Evolutionary conservation across 2,113 vertebrate species (phyloP), one percentile per base, ranked within the genome.

Genomic region (Lophura nycthemera): DNA sequence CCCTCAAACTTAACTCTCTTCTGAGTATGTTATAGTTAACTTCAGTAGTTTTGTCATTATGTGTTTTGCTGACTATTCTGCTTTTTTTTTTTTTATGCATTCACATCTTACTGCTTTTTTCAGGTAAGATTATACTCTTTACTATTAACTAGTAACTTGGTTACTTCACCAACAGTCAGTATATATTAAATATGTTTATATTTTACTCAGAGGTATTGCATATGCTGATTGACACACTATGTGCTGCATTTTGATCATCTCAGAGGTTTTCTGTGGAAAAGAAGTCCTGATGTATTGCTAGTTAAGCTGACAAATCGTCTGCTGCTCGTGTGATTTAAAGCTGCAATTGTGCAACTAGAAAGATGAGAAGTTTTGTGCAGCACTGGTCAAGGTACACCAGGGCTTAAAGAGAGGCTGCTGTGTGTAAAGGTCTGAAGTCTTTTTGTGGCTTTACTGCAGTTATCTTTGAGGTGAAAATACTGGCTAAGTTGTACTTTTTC

Each of bases 11-110:
- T 5, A 2, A 1, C 21, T 20, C 32, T 47, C 27, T 34, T 34
- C 48, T 34, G 43, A 20, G 10, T 4, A 36, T 30, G 24, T 27
- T 42, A 10, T 22, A 45, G 45, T 0, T 8, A 29, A 38, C 38
- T 19, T 50, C 19, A n/a, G 30, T 32, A 13, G 15, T 2, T 34
- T 4, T 18, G 27, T 38, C 63, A 1, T 0, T 12, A 1, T 0
- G 1, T 61, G 11, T 50, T 95, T 74, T 73, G 52, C 72, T 91
- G 78, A 60, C 16, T 32, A 0, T 48, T 21, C 40, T 30, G 8
- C 36, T 56, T 36, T 27, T 61, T 56, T 36, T 27, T 61, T 88
- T 76, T 43, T 65, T 3, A 3, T 19, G 43, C 36, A 64, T 36
- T 47, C 34, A 14, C 21, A 1, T 48, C 15, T 45, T 61, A 6